These are phyloP conservation scores for Amphiprion clarkii DNA, from an alignment of 2,797 vertebrate species.

Conservation along the genomic window DNA sequence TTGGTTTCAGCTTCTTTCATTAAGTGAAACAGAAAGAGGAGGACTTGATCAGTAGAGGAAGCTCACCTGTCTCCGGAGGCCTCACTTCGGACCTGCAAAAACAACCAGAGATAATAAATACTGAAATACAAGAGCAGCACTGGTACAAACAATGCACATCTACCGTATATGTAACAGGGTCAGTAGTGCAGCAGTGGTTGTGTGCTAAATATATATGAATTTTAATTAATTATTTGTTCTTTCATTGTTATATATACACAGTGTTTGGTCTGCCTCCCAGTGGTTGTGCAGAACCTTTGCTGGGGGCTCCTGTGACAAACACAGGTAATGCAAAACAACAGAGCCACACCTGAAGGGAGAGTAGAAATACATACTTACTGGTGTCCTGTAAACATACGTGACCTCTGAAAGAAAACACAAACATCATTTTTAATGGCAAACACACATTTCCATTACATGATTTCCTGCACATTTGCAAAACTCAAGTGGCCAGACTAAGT, in stretches of 20 bases:
- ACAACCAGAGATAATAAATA: not conserved
- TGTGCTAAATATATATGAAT: too few species aligned
- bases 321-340: not conserved
- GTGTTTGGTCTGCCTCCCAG: too few species aligned
- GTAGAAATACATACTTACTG: conserved; percentile 70
- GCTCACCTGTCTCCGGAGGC: conserved; percentile 67
- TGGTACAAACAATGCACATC: too few species aligned
- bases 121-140: too few species aligned
- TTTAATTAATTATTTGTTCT: too few species aligned
- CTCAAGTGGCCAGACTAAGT: not conserved
- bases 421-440: not conserved
- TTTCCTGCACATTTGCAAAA: not conserved
- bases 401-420: conserved; percentile 71
- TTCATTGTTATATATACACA: too few species aligned
- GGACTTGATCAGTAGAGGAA: not conserved
- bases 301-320: too few species aligned
- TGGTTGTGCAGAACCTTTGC: too few species aligned
- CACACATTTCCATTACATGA: not conserved
- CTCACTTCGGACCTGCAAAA: conserved; percentile 64
- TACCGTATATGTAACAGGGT: too few species aligned
- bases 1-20: not conserved
- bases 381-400: conserved; percentile 75
- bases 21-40: not conserved
- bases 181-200: too few species aligned
- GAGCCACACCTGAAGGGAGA: not conserved